Evolutionary conservation across 2,113 vertebrate species (phyloP).

Genomic region (Phodopus roborovskii): DNA sequence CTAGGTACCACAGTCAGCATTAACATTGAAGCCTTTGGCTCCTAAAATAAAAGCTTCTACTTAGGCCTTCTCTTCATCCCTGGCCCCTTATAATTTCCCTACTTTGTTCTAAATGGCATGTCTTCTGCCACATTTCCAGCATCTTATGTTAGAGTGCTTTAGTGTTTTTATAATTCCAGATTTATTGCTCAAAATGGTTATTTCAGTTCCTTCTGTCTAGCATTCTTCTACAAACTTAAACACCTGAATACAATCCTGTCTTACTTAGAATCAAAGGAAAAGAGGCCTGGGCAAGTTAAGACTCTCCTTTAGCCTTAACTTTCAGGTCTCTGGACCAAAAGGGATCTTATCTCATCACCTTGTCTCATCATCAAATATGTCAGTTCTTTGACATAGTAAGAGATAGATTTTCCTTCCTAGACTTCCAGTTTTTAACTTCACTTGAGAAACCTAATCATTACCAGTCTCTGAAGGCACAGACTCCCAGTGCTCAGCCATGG

Average conservation of each 20-base stretch:
- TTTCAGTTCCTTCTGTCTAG: neutral
- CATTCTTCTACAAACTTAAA: neutral
- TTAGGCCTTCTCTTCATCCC: neutral
- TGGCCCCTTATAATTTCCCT: neutral
- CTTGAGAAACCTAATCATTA: neutral
- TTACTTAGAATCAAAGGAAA: neutral
- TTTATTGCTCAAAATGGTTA: neutral
- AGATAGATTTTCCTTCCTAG: conserved; percentile 28
- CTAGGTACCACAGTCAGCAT: neutral
- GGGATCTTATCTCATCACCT: neutral
- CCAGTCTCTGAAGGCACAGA: neutral
- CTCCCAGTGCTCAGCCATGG: neutral
- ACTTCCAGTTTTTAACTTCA: conserved; percentile 31
- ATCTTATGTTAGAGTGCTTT: neutral
- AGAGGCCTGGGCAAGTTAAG: neutral
- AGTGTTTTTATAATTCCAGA: conserved; percentile 35
- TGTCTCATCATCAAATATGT: neutral
- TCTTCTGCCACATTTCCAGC: neutral
- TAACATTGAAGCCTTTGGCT: neutral
- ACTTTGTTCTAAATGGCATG: neutral
- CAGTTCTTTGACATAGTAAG: neutral
- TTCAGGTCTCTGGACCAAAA: neutral
- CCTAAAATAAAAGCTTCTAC: neutral
- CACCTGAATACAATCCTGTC: neutral
- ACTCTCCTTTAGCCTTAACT: neutral